Evolutionary conservation across 2,888 invertebrate genomes (phyloP).

Genomic region (Lampropteryx suffumata): DNA sequence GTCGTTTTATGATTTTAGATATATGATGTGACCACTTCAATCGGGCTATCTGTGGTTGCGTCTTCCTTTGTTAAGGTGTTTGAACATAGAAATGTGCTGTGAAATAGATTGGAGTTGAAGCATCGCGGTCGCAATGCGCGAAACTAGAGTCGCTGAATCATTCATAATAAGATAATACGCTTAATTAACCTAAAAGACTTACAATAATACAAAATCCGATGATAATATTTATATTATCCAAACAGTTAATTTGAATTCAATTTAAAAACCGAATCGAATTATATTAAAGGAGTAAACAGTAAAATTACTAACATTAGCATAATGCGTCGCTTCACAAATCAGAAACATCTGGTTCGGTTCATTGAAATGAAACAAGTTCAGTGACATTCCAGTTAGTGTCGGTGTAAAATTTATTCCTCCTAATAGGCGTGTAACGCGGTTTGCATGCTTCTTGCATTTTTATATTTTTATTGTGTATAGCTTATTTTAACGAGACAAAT

Average conservation of each 20-base stretch:
- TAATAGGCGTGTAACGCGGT: conserved; percentile 21
- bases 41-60: too few species aligned
- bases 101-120: too few species aligned
- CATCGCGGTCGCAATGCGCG: too few species aligned
- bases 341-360: conserved; percentile 37
- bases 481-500: too few species aligned
- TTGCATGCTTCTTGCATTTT: background rate
- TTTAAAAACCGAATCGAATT: conserved; percentile 3
- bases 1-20: too few species aligned
- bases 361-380: conserved; percentile 39
- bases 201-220: background rate
- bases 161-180: too few species aligned
- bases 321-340: conserved; percentile 36
- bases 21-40: too few species aligned
- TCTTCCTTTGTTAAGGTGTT: too few species aligned
- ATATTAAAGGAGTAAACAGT: conserved; percentile 18
- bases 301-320: conserved; percentile 32
- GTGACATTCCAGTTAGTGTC: conserved; percentile 35
- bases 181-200: too few species aligned
- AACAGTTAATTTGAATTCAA: background rate
- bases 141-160: too few species aligned
- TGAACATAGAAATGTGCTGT: too few species aligned
- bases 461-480: too few species aligned
- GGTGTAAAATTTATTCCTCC: conserved; percentile 26
- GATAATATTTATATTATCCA: background rate